Evolutionary conservation across 2,888 invertebrate genomes (phyloP), one percentile per base, ranked within the genome.

Genomic region (Zonitis immaculata): DNA sequence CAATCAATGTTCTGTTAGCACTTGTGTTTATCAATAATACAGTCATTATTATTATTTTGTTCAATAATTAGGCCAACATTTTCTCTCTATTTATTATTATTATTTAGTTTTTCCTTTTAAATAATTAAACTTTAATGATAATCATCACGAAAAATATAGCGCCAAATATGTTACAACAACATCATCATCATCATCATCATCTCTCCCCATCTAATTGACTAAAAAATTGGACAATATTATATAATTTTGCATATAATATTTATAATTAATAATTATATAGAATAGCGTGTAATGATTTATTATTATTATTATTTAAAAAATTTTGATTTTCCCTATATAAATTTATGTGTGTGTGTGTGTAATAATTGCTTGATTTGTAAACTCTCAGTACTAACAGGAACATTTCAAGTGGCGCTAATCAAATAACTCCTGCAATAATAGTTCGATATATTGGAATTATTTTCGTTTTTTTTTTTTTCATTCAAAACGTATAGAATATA

Each of bases 371-470:
- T 49, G 43, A 49, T 35, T 51, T 44, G 59, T 63, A 61, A 66
- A 66, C 62, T 61, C 58, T 61, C 58, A 64, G 65, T 67, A 69
- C 69, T 69, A 68, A 70, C 68, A 67, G 65, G 58, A 65, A 69
- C 67, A 65, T 63, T 54, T 64, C 64, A 64, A 65, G 59, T 66
- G 68, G 68, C 66, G 69, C 70, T 67, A 68, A 63, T 62, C 60
- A 14, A 7, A 62, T 28, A 50, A 67, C 63, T 69, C 63, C 68
- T 71, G 69, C 68, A 69, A 67, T n/a, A n/a, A n/a, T 66, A 65
- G 60, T 69, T 71, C 70, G 69, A 71, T 71, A 71, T 71, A 73
- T 66, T 69, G 68, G 39, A 20, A 67, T 70, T 71, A 67, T 65
- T 71, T 57, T 66, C 63, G 62, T 64, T 63, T 63, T 65, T 62